Evolutionary conservation across 2,888 invertebrate genomes (phyloP).

Genomic region (Thymelicus lineola): DNA sequence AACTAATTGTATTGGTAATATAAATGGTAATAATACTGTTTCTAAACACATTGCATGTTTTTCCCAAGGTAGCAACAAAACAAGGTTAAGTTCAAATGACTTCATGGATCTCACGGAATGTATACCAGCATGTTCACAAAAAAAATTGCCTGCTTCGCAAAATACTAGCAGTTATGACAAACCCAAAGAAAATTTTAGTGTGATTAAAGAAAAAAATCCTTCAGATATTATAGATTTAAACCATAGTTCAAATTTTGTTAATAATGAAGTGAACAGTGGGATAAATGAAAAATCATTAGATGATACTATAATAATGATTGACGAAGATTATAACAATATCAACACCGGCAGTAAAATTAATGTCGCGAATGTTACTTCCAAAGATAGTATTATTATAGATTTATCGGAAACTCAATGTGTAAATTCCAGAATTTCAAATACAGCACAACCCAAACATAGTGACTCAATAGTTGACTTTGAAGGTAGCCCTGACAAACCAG

Average conservation of each 20-base stretch:
- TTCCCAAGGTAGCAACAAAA: slow-evolving; percentile 50
- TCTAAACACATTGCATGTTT: slow-evolving; percentile 40
- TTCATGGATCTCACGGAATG: slow-evolving; percentile 73
- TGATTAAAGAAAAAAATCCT: slow-evolving; percentile 13
- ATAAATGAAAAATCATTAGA: slow-evolving; percentile 49
- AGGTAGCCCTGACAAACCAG: neutral
- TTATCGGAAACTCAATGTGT: neutral
- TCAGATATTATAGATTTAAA: slow-evolving; percentile 58
- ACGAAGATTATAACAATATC: slow-evolving; percentile 37
- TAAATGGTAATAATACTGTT: slow-evolving; percentile 41
- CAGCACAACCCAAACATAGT: neutral
- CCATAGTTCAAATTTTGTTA: slow-evolving; percentile 62
- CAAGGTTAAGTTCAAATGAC: slow-evolving; percentile 62
- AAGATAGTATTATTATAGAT: slow-evolving; percentile 17
- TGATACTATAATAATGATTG: slow-evolving; percentile 54
- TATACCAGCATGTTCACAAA: slow-evolving; percentile 51
- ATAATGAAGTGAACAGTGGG: slow-evolving; percentile 53
- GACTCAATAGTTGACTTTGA: neutral
- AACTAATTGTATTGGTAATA: slow-evolving; percentile 55
- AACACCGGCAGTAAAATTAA: slow-evolving; percentile 1
- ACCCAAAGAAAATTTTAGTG: slow-evolving; percentile 6
- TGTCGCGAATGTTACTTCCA: neutral
- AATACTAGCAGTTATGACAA: slow-evolving; percentile 46
- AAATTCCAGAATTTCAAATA: neutral
- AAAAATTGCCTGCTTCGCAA: slow-evolving; percentile 48